Base-by-base conservation (phyloP, 1,140 invertebrate genomes). In the Ephestia elutella region DNA sequence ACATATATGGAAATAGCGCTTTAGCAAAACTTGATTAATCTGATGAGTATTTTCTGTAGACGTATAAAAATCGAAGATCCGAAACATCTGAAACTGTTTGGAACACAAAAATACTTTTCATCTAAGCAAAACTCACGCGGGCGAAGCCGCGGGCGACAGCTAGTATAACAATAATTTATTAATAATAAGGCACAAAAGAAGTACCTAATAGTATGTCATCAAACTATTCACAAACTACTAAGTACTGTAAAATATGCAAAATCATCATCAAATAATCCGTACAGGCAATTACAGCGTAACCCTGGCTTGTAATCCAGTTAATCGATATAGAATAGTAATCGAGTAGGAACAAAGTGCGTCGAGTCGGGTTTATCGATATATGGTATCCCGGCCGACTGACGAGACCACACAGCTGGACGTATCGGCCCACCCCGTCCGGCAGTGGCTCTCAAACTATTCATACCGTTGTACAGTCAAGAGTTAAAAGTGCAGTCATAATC, bases 381-480 rank as follows among this genome's bases (percentile, higher is more conserved):
- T 50, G 55, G 50, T 70, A 71, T 61, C 67, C 56, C 28, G 35
- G 9, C 13, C 48, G 54, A 32, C 63, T 62, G 70, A 62, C 63
- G 59, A 70, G 82, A 86, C 82, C 82, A 86, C 82, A 86, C 80
- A 73, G 62, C 54, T 56, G 70, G 48, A 44, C 15, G 38, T 44
- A 32, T 57, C 59, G 69, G 74, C 62, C 75, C 75, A 78, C 75
- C 38, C 38, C 38, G n/a, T 7, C 1, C 1, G 38, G 15, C 38
- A 44, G 15, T 15, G 38, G 2, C 15, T 44, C 38, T 44, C 13
- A 44, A 44, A 44, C 38, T 15, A 17, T 44, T n/a, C 3, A n/a
- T n/a, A n/a, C n/a, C n/a, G n/a, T n/a, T n/a, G n/a, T n/a, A n/a
- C n/a, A n/a, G n/a, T n/a, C n/a, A n/a, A n/a, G n/a, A n/a, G n/a